Evolutionary conservation across 1,140 invertebrate species (phyloP).

Genomic region (Steinernema feltiae): DNA sequence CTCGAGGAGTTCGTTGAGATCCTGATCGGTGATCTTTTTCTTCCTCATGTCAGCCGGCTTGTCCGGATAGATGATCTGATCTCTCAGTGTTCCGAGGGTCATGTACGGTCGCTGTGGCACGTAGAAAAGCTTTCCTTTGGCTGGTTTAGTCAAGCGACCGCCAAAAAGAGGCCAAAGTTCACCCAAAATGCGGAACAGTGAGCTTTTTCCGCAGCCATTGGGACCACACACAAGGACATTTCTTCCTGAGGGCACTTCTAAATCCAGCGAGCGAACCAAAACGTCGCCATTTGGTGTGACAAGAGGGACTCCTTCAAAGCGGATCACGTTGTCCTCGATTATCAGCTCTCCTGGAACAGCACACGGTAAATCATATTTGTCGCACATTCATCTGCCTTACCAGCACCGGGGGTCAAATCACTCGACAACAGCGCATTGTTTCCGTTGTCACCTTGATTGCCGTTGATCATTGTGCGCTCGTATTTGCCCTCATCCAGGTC

Average conservation of each 20-base stretch:
- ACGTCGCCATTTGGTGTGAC: slow-evolving; percentile 95
- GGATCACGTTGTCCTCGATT: slow-evolving; percentile 81
- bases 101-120: slow-evolving; percentile 91
- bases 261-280: slow-evolving; percentile 76
- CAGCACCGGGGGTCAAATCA: slow-evolving; percentile 25
- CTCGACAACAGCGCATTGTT: slow-evolving; percentile 19
- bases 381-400: too few relatives aligned
- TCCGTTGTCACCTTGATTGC: slow-evolving; percentile 40
- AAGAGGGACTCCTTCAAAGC: slow-evolving; percentile 83
- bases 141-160: slow-evolving; percentile 83
- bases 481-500: slow-evolving; percentile 81
- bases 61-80: slow-evolving; percentile 94
- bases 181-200: slow-evolving; percentile 61
- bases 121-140: slow-evolving; percentile 87
- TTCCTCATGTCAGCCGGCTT: slow-evolving; percentile 74
- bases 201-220: slow-evolving; percentile 90
- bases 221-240: slow-evolving; percentile 94
- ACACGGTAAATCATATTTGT: too few relatives aligned
- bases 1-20: slow-evolving; percentile 67
- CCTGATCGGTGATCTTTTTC: slow-evolving; percentile 68
- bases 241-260: slow-evolving; percentile 86
- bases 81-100: slow-evolving; percentile 79
- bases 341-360: slow-evolving; percentile 75
- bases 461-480: slow-evolving; percentile 76
- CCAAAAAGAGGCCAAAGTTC: slow-evolving; percentile 91